Base-by-base conservation (phyloP, 2,797 vertebrate species). In the Melanotaenia parkinsoni region DNA sequence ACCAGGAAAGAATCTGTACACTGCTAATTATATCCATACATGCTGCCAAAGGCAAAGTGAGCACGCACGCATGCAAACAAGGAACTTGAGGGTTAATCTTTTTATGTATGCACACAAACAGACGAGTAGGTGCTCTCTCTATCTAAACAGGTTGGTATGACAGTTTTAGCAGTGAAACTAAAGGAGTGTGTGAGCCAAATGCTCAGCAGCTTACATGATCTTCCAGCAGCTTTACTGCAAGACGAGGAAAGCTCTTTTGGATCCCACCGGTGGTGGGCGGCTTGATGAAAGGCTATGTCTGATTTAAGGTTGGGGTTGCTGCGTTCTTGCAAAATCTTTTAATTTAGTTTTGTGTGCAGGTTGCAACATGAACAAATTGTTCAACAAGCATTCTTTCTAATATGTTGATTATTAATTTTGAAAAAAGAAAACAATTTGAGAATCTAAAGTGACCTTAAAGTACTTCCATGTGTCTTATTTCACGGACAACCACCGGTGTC, bases 1-100 rank as follows among this genome's bases (percentile, higher is more conserved):
- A 82, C 86, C 89, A 90, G 91, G 92, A 92, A 93, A 90, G 72
- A 91, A 92, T 88, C 79, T 72, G 72, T 72, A 54, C 0, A 12
- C 43, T 0, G 75, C 87, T 91, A 90, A 93, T 89, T 87, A 86
- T 92, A 92, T 75, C 76, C 72, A 62, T 28, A 26, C 68, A 71
- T 67, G 57, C 63, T 70, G 77, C 77, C 60, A 78, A 73, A 64
- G 70, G 54, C 64, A 82, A 43, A n/a, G 26, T 1, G 24, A 69
- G 47, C 64, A 53, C 51, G 38, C 13, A 24, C 30, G 0, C 13
- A 24, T 30, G 0, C 45, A 64, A 61, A 38, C 68, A 13, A 65
- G 56, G 11, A 81, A 58, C 37, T 61, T 54, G 33, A 75, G 47
- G 18, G 38, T 53, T 28, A 60, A 64, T 37, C 51, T 30, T 40